Evolutionary conservation across 2,113 vertebrate genomes (phyloP).

Genomic region (Neolamprologus toae): DNA sequence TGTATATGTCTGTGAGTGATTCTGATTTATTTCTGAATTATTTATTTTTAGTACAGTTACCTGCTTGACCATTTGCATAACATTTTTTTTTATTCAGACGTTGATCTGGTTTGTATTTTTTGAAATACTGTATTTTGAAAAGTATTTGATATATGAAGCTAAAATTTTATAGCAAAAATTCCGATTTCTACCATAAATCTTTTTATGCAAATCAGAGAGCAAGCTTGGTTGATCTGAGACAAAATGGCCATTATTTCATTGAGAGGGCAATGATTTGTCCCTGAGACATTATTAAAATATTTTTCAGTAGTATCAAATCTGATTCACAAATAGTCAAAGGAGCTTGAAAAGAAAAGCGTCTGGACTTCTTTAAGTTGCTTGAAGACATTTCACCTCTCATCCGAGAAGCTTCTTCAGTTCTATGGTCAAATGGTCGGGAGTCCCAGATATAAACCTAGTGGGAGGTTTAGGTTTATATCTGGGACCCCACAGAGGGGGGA

Average conservation of each 20-base stretch:
- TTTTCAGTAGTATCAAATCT: background rate
- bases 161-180: background rate
- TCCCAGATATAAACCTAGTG: too few relatives aligned
- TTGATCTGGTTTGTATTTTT: background rate
- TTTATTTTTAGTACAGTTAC: background rate
- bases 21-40: background rate
- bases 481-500: too few relatives aligned
- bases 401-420: too few relatives aligned
- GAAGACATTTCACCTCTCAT: too few relatives aligned
- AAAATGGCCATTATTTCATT: background rate
- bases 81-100: background rate
- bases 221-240: background rate
- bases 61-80: background rate
- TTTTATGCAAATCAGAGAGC: background rate
- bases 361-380: too few relatives aligned
- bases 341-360: too few relatives aligned
- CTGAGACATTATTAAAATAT: background rate
- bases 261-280: background rate
- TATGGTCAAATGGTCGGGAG: too few relatives aligned
- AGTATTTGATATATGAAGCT: background rate
- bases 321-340: background rate
- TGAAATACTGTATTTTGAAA: background rate
- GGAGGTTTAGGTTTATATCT: too few relatives aligned
- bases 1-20: background rate
- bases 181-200: background rate